These are phyloP conservation scores for Erythrocercus mccallii DNA, from an alignment of 2,113 vertebrate species.

Conservation along the genomic window DNA sequence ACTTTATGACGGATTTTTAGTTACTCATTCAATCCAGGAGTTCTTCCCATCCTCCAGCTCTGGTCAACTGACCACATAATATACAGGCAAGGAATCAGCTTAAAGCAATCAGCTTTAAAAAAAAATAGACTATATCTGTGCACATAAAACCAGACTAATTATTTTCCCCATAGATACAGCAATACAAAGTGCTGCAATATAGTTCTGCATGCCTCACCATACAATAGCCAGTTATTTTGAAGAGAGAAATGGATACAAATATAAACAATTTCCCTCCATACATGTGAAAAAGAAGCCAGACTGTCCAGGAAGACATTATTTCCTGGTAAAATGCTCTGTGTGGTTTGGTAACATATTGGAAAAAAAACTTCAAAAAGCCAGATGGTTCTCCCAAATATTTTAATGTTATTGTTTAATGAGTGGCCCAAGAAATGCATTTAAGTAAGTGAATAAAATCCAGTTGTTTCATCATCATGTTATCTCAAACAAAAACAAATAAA, in stretches of 20 bases:
- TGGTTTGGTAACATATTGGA: constrained; percentile 58
- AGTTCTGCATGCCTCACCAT: not conserved
- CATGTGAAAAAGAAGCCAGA: constrained; percentile 23
- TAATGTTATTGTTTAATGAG: constrained; percentile 53
- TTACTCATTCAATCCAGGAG: not conserved
- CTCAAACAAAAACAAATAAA: constrained; percentile 71
- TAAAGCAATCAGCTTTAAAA: not conserved
- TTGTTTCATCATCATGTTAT: constrained; percentile 53
- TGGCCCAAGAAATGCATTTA: constrained; percentile 58
- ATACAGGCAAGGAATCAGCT: not conserved
- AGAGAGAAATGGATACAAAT: constrained; percentile 3
- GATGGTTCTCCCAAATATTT: constrained; percentile 63
- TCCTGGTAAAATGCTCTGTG: constrained; percentile 50
- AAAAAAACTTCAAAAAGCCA: constrained; percentile 64
- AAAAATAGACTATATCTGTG: not conserved
- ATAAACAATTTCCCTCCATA: constrained; percentile 9
- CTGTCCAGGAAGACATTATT: constrained; percentile 51
- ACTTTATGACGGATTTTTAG: not conserved
- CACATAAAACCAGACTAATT: not conserved
- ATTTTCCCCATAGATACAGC: not conserved
- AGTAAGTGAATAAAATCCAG: constrained; percentile 62
- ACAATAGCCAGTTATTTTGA: not conserved
- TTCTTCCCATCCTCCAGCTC: not conserved
- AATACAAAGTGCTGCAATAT: not conserved
- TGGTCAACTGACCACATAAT: not conserved